Evolutionary conservation across 2,888 invertebrate genomes (phyloP), one percentile per base, ranked within the genome.

Genomic region (Dicyrtoma fusca): DNA sequence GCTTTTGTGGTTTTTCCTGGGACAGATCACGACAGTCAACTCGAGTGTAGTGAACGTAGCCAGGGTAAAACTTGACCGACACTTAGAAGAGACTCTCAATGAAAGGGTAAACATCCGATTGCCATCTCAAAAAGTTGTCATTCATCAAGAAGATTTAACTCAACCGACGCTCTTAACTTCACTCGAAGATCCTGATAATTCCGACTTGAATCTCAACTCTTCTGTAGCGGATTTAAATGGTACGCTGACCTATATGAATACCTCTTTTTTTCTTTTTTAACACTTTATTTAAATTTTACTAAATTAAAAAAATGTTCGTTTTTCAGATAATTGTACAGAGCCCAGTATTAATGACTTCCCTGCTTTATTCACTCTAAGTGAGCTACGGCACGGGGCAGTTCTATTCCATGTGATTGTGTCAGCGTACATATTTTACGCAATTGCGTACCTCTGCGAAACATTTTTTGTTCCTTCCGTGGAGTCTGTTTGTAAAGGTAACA

Each of bases 391-490:
- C 78, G 89, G 89, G 61, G 88, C 87, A 47, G 84, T 88, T 59
- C 83, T 87, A 49, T 83, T 88, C 73, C 88, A 89, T 82, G 85
- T 88, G 74, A 81, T 87, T 75, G 84, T 87, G 44, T 86, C 88
- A 19, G 82, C 87, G 74, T 89, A 89, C 83, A 85, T 88, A 82
- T 88, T 88, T 82, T 84, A 87, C 75, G 88, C 87, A 44, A 84
- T 89, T 81, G 88, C 88, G 69, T 86, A 88, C 82, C 87, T 88
- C 79, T 89, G 89, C 83, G 88, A 89, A 82, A 87, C 87, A 81
- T 89, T 88, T 82, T 89, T 89, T 82, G 88, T 89, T 76, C 87
- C 88, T 71, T 87, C 88, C 63, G 86, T 89, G 77, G 88, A 88
- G 83, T 14, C 19, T 14, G 25, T 59, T n/a, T 69, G 69, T 47